Percentiles rank a stretch among this genome's conserved stretches.
Conservation (phyloP, 1,140 invertebrate species). For the Drosophila lini region DNA sequence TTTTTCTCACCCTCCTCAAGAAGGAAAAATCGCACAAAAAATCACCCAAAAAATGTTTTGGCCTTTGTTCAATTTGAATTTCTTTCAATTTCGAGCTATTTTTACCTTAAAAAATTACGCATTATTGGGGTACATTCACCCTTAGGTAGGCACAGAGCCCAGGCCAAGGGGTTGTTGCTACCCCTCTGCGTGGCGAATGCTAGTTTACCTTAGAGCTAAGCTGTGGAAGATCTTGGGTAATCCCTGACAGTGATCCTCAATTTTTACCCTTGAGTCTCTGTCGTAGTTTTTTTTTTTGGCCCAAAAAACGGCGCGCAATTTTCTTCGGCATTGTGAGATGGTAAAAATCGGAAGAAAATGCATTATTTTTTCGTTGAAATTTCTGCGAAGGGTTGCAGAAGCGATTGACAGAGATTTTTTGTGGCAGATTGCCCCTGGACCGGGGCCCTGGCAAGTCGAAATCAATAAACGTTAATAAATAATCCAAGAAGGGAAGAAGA, state of each 20-base stretch:
- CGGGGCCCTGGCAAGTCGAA: conserved; percentile 52
- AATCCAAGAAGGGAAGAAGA: conserved; percentile 34
- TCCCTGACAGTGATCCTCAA: conserved; percentile 77
- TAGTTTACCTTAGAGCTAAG: conserved; percentile 65
- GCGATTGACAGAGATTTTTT: conserved; percentile 68
- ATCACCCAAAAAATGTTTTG: conserved; percentile 35
- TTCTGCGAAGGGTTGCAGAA: conserved; percentile 62
- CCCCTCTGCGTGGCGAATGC: conserved; percentile 23
- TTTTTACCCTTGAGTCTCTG: conserved; percentile 75
- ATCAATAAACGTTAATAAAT: conserved; percentile 82
- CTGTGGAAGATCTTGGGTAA: conserved; percentile 81
- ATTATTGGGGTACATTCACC: conserved; percentile 63
- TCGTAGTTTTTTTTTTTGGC: conserved; percentile 28
- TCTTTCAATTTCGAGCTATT: conserved; percentile 52
- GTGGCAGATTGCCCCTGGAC: conserved; percentile 57
- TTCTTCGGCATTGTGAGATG: conserved; percentile 48
- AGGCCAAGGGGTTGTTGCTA: conserved; percentile 37
- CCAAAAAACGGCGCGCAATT: conserved; percentile 62
- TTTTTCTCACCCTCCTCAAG: conserved; percentile 48
- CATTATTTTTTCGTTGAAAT: conserved; percentile 56
- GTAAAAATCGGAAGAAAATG: conserved; percentile 70
- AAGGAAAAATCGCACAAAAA: conserved; percentile 57
- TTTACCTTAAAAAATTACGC: conserved; percentile 78
- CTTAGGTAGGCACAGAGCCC: conserved; percentile 28
- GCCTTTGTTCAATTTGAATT: conserved; percentile 61